Percentiles rank a stretch among this genome's conserved stretches.
These are phyloP conservation scores for Rhynchotus rufescens DNA, from an alignment of 2,797 vertebrate species.

Conservation along the genomic window DNA sequence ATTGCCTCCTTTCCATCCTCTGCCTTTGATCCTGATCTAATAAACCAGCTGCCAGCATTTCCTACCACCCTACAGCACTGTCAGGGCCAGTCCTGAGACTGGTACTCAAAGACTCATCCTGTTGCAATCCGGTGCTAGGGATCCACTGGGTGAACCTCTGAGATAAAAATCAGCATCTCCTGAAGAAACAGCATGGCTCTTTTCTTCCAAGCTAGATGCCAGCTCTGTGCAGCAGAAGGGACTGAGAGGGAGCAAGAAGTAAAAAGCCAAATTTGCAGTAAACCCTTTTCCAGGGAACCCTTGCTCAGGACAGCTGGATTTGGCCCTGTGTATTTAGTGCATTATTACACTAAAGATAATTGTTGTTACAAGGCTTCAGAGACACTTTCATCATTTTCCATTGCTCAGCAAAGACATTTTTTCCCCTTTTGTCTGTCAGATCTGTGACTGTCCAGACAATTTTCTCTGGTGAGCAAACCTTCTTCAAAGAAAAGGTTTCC, in stretches of 20 bases:
- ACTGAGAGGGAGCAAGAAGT: not conserved
- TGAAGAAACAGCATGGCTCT: not conserved
- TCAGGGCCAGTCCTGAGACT: rapidly evolving
- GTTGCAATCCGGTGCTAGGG: not conserved
- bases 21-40: not conserved
- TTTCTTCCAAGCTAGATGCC: not conserved
- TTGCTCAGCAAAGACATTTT: not conserved
- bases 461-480: not conserved
- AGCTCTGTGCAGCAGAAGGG: not conserved
- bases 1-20: not conserved
- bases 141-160: no score
- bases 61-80: not conserved
- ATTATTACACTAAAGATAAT: not conserved
- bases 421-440: not conserved
- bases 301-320: not conserved
- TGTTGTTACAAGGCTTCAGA: not conserved
- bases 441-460: not conserved
- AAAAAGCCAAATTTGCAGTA: rapidly evolving
- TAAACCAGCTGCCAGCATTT: not conserved
- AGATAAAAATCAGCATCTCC: not conserved
- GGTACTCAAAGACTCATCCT: rapidly evolving
- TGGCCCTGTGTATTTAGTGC: not conserved
- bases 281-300: not conserved
- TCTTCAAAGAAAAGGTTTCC: conserved; percentile 32
- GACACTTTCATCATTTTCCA: not conserved